phyloP scores from a whole-genome alignment of 2,888 invertebrate genomes.

The Drosophila cognata region DNA sequence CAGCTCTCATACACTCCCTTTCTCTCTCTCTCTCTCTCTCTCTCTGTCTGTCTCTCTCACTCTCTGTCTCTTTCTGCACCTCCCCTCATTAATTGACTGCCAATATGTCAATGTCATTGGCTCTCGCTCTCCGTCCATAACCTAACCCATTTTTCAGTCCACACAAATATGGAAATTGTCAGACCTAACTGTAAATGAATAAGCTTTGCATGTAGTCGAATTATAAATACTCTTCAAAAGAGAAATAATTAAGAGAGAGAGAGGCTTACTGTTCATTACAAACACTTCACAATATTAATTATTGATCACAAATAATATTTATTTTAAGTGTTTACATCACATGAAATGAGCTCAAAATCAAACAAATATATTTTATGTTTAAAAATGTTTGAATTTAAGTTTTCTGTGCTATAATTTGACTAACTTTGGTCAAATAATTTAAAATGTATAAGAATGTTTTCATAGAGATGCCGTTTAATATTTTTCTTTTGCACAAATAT shows the following conservation, averaged over 20 bases:
- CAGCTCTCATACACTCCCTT: slow-evolving; percentile 15
- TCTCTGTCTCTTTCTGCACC: neutral
- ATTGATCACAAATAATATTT: neutral
- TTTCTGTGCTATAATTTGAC: neutral
- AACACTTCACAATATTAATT: neutral
- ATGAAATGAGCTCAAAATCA: neutral
- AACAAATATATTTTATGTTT: neutral
- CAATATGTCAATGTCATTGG: slow-evolving; percentile 77
- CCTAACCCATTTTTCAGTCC: slow-evolving; percentile 64
- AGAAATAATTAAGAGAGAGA: neutral
- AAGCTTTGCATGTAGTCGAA: neutral
- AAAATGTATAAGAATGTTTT: neutral
- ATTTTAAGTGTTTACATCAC: neutral
- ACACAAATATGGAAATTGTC: slow-evolving; percentile 43
- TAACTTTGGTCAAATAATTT: neutral
- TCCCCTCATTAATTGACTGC: slow-evolving; percentile 64
- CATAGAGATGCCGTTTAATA: neutral
- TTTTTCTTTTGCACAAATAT: neutral
- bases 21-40: slow-evolving; percentile 29
- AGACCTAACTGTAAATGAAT: slow-evolving; percentile 56
- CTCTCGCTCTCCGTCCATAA: slow-evolving; percentile 41
- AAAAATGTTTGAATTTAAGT: neutral
- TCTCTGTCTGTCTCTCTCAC: slow-evolving; percentile 8
- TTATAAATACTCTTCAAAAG: slow-evolving; percentile 5
- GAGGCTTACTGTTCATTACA: neutral